These are phyloP conservation scores for Bettongia penicillata DNA, from an alignment of 2,113 vertebrate species.

Conservation along the genomic window DNA sequence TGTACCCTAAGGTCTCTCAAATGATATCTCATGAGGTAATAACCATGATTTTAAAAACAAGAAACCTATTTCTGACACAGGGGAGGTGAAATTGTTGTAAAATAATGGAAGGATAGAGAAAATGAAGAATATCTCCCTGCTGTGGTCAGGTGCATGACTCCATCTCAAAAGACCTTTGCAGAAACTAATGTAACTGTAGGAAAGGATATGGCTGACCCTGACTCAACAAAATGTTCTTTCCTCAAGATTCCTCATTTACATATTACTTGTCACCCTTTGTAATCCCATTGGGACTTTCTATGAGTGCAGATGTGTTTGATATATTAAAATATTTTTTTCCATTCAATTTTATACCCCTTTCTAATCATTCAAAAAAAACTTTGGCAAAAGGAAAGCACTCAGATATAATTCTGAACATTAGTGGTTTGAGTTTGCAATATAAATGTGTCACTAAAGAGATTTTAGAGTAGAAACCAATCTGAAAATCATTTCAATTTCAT, in stretches of 20 bases:
- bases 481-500: conserved; percentile 68
- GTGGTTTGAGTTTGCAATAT: conserved; percentile 33
- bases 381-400: conserved; percentile 63
- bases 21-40: conserved; percentile 31
- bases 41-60: conserved; percentile 26
- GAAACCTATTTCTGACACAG: not conserved
- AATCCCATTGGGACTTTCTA: conserved; percentile 22
- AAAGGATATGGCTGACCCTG: not conserved
- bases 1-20: conserved; percentile 32
- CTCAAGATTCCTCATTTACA: not conserved
- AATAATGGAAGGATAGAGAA: not conserved
- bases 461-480: conserved; percentile 44
- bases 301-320: conserved; percentile 53
- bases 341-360: conserved; percentile 57
- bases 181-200: not conserved
- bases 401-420: conserved; percentile 62
- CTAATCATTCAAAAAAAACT: conserved; percentile 34
- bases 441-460: conserved; percentile 66
- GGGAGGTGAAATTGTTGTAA: conserved; percentile 2
- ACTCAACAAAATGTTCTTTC: not conserved
- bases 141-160: not conserved
- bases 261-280: conserved; percentile 29
- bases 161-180: not conserved
- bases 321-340: conserved; percentile 35
- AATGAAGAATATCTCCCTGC: conserved; percentile 45